Evolutionary conservation across 2,113 vertebrate genomes (phyloP), one percentile per base, ranked within the genome.

Genomic region (Arvicanthis niloticus): DNA sequence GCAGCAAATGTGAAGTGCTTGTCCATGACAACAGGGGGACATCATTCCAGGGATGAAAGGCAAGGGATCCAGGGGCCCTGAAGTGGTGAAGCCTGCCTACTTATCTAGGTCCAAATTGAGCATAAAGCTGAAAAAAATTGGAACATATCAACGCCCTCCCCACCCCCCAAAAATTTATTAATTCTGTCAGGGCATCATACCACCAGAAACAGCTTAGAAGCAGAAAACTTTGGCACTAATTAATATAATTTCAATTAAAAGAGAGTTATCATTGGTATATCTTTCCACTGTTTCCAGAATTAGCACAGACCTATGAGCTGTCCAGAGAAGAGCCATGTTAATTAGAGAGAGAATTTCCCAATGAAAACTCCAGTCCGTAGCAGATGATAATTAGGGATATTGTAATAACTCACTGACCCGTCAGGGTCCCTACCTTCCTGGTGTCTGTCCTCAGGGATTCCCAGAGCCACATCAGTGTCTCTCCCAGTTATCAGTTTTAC

Each of bases 181-280:
- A 76, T 92, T 93, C 65, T 85, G 45, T 91, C 80, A 95, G 34
- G 34, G 51, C 65, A 89, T 37, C 88, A 93, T 73, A 91, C 10
- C 40, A 84, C 53, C 70, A 96, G 62, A 96, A 96, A 85, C 53
- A 88, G 91, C 40, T 77, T 60, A 88, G 80, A 94, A 77, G 81
- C 73, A 10, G 15, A 95, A 85, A 95, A 95, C 72, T 65, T 81
- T 92, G 72, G 53, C 72, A 95, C 65, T 96, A 95, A 97, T 95
- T 95, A 97, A 86, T 92, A 58, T 87, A 89, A 95, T 96, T 97
- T 97, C 93, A 97, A 96, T 95, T 97, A 97, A 97, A 89, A 65
- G 53, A 82, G 85, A 85, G 84, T 68, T 68, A 68, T 17, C 91
- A 70, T 75, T 1, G 1, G n/a, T 91, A 26, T 65, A 34, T 89